phyloP scores from a whole-genome alignment of 2,113 vertebrate species.

The Mionectes macconnelli region DNA sequence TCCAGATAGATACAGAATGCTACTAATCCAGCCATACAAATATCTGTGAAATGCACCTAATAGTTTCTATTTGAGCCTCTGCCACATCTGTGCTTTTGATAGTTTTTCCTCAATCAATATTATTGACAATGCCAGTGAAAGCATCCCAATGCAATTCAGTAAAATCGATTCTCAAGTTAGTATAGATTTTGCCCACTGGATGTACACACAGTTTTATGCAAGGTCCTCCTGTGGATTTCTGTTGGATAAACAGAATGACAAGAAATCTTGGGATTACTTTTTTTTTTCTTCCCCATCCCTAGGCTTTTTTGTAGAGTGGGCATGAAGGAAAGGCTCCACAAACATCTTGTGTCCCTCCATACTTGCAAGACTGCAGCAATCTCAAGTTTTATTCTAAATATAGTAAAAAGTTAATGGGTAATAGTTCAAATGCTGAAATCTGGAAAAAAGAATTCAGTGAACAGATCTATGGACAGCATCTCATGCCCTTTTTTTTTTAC shows the following conservation, averaged over 20 bases:
- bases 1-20: not conserved
- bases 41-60: not conserved
- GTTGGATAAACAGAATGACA: not conserved
- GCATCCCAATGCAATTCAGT: not conserved
- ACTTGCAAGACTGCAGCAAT: not conserved
- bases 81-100: not conserved
- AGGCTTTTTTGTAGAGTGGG: not conserved
- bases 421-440: not conserved
- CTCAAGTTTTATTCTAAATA: not conserved
- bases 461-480: not conserved
- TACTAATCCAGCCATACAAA: not conserved
- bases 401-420: not conserved
- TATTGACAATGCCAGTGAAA: not conserved
- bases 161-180: not conserved
- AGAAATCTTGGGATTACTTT: not conserved
- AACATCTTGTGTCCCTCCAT: not conserved
- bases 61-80: not conserved
- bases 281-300: not conserved
- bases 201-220: not conserved
- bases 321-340: not conserved
- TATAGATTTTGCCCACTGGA: not conserved
- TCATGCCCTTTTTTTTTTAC: not conserved
- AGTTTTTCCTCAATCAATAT: not conserved
- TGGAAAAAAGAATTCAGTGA: not conserved
- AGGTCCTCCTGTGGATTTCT: not conserved